These are phyloP conservation scores for Acropternis orthonyx DNA, from an alignment of 2,797 vertebrate genomes.

Conservation along the genomic window DNA sequence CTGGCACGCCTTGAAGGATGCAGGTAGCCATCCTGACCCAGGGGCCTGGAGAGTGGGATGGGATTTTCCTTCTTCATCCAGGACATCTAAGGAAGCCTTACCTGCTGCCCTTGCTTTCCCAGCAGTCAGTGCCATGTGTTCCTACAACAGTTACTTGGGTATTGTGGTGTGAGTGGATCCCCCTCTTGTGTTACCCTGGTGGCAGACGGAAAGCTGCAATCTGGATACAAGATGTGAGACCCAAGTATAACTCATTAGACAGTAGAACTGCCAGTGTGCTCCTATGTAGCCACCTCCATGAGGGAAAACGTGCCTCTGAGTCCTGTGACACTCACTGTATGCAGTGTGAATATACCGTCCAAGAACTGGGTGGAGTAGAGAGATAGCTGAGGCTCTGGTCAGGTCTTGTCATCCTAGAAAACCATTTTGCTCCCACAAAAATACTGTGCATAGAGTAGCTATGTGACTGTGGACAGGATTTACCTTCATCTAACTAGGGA, in stretches of 20 bases:
- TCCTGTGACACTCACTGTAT: accelerated
- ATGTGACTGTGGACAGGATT: not conserved
- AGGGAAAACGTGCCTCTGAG: not conserved
- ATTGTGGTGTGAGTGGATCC: not conserved
- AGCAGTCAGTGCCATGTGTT: not conserved
- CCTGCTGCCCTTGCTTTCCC: not conserved
- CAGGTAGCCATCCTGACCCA: not conserved
- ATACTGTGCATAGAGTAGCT: not conserved
- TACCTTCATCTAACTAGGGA: not conserved
- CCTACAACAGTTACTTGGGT: not conserved
- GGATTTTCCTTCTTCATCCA: not conserved
- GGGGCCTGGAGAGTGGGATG: not conserved
- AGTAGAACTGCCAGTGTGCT: not conserved
- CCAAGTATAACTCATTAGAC: not conserved
- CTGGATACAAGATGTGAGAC: accelerated
- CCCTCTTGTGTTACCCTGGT: not conserved
- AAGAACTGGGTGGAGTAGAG: not conserved
- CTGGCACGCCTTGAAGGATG: not conserved
- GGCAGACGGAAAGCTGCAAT: not conserved
- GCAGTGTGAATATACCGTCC: not conserved
- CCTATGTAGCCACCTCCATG: not conserved
- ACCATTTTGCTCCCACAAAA: not conserved
- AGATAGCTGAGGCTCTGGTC: not conserved
- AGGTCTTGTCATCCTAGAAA: not conserved
- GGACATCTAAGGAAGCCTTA: not conserved